Percentiles rank a stretch among this genome's conserved stretches.
Conservation (phyloP, 2,113 vertebrate species). For the Sterrhoptilus dennistouni region DNA sequence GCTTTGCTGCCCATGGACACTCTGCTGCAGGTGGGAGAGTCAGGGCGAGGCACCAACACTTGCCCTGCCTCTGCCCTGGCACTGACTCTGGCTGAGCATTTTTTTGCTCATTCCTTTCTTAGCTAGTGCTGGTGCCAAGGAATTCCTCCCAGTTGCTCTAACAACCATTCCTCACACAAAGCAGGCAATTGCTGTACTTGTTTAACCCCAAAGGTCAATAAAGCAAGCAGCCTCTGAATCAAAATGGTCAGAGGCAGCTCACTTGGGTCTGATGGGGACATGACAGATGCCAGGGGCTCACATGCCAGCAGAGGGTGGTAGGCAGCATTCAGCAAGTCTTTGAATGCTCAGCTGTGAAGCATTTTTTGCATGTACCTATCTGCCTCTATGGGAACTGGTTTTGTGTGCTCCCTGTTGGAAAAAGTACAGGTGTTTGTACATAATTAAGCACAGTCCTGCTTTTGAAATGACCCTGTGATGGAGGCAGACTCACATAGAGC, state of each 20-base stretch:
- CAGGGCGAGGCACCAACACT: neutral
- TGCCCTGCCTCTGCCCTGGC: neutral
- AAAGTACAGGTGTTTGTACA: neutral
- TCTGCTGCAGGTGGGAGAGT: neutral
- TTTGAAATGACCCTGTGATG: neutral
- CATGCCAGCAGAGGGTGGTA: neutral
- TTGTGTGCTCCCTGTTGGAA: neutral
- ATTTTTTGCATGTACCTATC: neutral
- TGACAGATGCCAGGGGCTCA: neutral
- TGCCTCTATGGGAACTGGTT: neutral
- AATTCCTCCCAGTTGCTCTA: slow-evolving; percentile 13
- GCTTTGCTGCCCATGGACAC: neutral
- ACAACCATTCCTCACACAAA: neutral
- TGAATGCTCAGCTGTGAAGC: neutral
- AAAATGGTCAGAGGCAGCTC: neutral
- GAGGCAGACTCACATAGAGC: neutral
- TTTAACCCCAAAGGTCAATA: neutral
- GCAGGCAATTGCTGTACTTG: neutral
- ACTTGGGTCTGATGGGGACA: neutral
- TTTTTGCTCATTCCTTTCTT: slow-evolving; percentile 9
- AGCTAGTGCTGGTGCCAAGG: neutral
- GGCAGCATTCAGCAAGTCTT: neutral
- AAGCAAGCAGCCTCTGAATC: neutral
- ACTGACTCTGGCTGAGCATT: neutral
- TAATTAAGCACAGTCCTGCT: neutral